Base-by-base conservation (phyloP, 2,888 invertebrate genomes). In the Xiphydria camelus region DNA sequence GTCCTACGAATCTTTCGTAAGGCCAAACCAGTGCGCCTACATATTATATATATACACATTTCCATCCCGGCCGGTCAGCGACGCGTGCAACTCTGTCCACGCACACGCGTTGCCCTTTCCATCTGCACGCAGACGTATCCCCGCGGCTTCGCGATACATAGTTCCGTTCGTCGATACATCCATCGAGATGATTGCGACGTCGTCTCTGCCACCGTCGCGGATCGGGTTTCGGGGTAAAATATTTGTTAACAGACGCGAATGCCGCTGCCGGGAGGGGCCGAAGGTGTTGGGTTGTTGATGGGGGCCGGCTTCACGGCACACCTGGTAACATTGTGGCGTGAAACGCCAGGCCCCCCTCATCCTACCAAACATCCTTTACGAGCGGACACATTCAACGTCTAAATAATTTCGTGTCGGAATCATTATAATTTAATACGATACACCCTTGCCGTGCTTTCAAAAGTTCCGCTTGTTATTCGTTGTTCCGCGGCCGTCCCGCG, bases 401-500 rank as follows among this genome's bases (percentile, higher is more conserved):
- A 59, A 61, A 61, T 61, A 63, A 64, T 61, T 57, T 57, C 56
- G 51, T 51, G 34, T 47, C 41, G 55, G 61, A 66, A 62, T 68
- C 61, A 68, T 66, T 68, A 66, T 68, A 68, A 68, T 68, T 67
- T 59, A 63, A 67, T 64, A 62, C 60, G 61, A 64, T 60, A 59
- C 57, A 31, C 31, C 25, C 47, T 37, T 29, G 15, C 22, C 49
- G 29, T 49, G 45, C 42, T 47, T 7, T 22, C 26, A 9, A 12
- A 12, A 19, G 26, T 17, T 50, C 50, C 50, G 57, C 49, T 62
- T 57, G 62, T 60, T 60, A 60, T 60, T 60, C 60, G 60, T 49
- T 58, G 59, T 60, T 62, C 62, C 61, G 60, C 55, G 51, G 55
- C 62, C 60, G 29, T 14, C 12, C 29, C 12, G 51, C 50, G 41